phyloP scores from a whole-genome alignment of 2,113 vertebrate species.

The Cephalopterus ornatus region DNA sequence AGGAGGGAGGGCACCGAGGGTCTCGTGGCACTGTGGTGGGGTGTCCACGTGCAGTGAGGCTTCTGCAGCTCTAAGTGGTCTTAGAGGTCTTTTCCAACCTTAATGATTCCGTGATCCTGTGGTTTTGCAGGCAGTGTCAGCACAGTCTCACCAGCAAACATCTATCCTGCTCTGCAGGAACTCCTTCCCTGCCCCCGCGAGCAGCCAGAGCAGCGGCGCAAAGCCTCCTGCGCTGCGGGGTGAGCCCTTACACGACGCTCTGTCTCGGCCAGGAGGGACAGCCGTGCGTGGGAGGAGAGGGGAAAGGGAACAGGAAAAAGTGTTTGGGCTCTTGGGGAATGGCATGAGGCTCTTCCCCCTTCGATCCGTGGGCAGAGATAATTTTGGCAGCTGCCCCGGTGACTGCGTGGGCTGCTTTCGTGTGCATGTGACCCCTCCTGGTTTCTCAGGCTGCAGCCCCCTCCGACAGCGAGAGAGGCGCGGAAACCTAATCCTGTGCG shows the following conservation, averaged over 20 bases:
- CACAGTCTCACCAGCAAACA: rapidly evolving
- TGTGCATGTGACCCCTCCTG: background rate
- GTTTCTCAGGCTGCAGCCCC: slow-evolving; percentile 24
- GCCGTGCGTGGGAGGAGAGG: rapidly evolving
- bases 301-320: background rate
- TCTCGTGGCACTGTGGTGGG: rapidly evolving
- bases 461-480: background rate
- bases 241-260: rapidly evolving
- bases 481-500: background rate
- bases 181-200: rapidly evolving
- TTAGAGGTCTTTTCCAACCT: background rate
- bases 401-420: background rate
- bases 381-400: background rate
- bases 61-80: background rate
- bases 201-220: background rate
- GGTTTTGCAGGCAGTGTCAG: background rate
- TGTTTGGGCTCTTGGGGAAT: background rate
- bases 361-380: background rate
- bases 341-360: background rate
- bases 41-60: rapidly evolving
- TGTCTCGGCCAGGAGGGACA: rapidly evolving
- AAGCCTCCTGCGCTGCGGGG: background rate
- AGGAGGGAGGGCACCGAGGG: background rate
- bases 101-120: rapidly evolving
- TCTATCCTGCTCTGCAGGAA: too few relatives aligned